Conservation (phyloP, 2,797 vertebrate species). For the Trichosurus vulpecula region DNA sequence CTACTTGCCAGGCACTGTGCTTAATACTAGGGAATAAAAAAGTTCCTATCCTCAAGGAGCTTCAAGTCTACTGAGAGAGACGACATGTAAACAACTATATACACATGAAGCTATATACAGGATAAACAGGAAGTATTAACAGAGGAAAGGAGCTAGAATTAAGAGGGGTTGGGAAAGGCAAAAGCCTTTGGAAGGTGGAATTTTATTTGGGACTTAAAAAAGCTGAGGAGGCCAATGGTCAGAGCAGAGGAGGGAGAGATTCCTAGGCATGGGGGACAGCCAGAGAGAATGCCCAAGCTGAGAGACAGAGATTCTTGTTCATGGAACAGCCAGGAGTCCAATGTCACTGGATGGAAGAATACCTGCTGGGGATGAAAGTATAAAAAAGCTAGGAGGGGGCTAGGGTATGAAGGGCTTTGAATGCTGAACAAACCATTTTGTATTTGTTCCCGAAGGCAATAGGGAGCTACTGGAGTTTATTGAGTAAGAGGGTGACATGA, state of each 20-base stretch:
- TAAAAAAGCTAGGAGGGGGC: background rate
- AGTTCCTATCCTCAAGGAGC: background rate
- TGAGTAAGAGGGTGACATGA: background rate
- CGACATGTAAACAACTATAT: background rate
- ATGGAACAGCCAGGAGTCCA: background rate
- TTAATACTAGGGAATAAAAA: background rate
- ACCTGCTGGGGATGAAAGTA: background rate
- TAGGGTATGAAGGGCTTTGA: background rate
- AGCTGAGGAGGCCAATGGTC: background rate
- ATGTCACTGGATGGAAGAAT: background rate
- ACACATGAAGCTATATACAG: background rate
- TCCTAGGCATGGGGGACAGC: background rate
- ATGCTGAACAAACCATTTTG: background rate
- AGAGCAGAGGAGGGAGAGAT: background rate
- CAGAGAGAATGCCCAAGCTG: background rate
- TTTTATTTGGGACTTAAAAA: background rate
- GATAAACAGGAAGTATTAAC: background rate
- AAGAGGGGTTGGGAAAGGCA: background rate
- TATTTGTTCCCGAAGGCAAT: background rate
- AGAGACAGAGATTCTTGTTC: background rate
- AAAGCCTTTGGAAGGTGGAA: background rate
- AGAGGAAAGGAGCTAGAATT: background rate
- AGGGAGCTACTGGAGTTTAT: background rate
- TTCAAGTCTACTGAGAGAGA: background rate
- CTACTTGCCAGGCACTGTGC: background rate